Evolutionary conservation across 2,888 invertebrate species (phyloP), one percentile per base, ranked within the genome.

Genomic region (Amblyjoppa fuscipennis): DNA sequence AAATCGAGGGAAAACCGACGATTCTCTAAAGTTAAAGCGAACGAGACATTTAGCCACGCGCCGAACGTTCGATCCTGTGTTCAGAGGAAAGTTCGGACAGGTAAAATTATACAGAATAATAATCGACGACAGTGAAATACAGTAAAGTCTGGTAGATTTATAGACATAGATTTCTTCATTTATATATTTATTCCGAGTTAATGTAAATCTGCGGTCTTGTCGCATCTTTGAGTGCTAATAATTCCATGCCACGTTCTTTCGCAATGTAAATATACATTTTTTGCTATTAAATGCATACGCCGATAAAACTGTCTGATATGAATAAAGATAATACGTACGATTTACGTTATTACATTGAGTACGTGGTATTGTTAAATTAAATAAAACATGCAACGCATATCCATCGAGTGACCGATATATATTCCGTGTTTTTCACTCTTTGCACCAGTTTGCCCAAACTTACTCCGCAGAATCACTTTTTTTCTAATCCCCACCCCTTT

Each of bases 61-160:
- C 66, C 73, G 89, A 88, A 90, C 87, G 88, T 89, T 88, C 89
- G 80, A 93, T 93, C 93, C 93, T 93, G 93, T 93, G 93, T 93
- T 93, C 93, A 93, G 89, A 93, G 93, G 93, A 93, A 91, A 89
- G 75, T 81, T 80, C 68, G 61, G 53, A 61, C 41, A 49, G 49
- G 51, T 64, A 66, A 45, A 56, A 64, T 45, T 73, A 61, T 56
- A 34, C 38, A 66, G 64, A 49, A 59, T 76, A 61, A 16, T 59
- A 25, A 82, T 76, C 28, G 38, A 68, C 25, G 68, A 76, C 31
- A 75, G 25, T 66, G 66, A 34, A 25, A 51, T 76, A 68, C 66
- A 76, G 20, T 31, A n/a, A n/a, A 64, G 20, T 64, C 51, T n/a
- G 28, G 31, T 68, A 76, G 38, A 68, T 53, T 20, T 25, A 31